Base-by-base conservation (phyloP, 2,113 vertebrate genomes). In the Psephotus haematonotus region DNA sequence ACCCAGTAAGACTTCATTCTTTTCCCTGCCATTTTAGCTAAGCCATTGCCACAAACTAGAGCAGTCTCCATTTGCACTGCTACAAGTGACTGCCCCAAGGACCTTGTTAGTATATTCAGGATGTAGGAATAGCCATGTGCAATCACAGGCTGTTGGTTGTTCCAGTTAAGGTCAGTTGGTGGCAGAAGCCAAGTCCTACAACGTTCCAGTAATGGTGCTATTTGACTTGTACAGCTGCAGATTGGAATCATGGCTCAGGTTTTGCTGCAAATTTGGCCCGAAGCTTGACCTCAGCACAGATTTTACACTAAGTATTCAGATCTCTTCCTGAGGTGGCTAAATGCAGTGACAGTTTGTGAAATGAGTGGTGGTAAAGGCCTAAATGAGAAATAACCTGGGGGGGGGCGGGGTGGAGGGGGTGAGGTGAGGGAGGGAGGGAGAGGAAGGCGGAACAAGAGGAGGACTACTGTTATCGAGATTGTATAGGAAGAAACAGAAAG, bases 391-490 rank as follows among this genome's bases (percentile, higher is more conserved):
- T 23, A 67, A 35, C 16, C 13, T 11, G 10, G 19, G 10, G 16
- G 17, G 9, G 10, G 19, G 10, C 10, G 17, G 9, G 28, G 7
- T 17, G 17, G 14, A 17, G 43, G 16, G 43, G 17, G 16, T 6
- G 17, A 10, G 52, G 13, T 47, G 43, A 8, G 23, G 10, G 33
- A 7, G 10, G 33, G 8, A 23, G 33, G 22, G 33, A 14, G 33
- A 23, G 33, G 2, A 0, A 1, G 18, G 13, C 2, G 1, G 18
- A 43, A 6, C 4, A n/a, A 5, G 19, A 19, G 33, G 60, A 82
- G 10, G 4, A 33, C 10, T 4, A 25, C 2, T 64, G 8, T 37
- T 78, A 47, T 10, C 67, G 15, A 25, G 35, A 39, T 24, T 69
- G 8, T 28, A 28, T 15, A 76, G 20, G 18, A 92, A 52, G 16